Evolutionary conservation across 92 coral and sea anemone genomes (phyloP), one percentile per base, ranked within the genome.

Genomic region (Umimayanthus kanabou): DNA sequence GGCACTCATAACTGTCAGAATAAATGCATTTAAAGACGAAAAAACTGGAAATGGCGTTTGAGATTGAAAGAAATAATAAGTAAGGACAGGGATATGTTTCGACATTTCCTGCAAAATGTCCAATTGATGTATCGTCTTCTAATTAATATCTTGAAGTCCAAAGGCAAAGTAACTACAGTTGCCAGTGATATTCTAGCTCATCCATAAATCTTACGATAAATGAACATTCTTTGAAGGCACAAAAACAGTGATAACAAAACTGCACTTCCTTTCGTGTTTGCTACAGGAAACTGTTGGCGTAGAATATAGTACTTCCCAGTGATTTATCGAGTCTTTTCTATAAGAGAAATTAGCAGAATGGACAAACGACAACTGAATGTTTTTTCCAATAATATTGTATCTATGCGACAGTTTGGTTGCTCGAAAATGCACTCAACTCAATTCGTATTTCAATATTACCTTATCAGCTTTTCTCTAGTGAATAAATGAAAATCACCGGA

Each of bases 381-480:
- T 30, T 70, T 70, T 28, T 28, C 37, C 39, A 47, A 83, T 47
- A 33, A 42, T n/a, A 47, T 25, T 33, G 87, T 83, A 70, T 83
- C 87, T 58, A 83, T 83, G 87, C 87, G n/a, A 83, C 87, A 18
- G 87, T 70, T 69, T 28, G 42, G 33, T 28, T 28, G 64, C 77
- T 37, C 33, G 74, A 83, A 69, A 40, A 83, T 83, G 87, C 64
- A 47, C 39, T 42, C 67, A 83, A 70, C 14, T 37, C 39, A 43
- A 37, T 30, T 69, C 29, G 43, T 39, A 15, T 37, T 18, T 42
- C 40, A 75, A 75, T 39, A 40, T 39, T 22, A 75, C 53, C 40
- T 16, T 16, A 40, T 39, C 79, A 75, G 50, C 79, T 75, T 9
- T 61, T 61, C 69, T 18, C 26, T 20, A 61, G n/a, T 22, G 26